Base-by-base conservation (phyloP, 2,113 vertebrate species). In the Dissostichus mawsoni region DNA sequence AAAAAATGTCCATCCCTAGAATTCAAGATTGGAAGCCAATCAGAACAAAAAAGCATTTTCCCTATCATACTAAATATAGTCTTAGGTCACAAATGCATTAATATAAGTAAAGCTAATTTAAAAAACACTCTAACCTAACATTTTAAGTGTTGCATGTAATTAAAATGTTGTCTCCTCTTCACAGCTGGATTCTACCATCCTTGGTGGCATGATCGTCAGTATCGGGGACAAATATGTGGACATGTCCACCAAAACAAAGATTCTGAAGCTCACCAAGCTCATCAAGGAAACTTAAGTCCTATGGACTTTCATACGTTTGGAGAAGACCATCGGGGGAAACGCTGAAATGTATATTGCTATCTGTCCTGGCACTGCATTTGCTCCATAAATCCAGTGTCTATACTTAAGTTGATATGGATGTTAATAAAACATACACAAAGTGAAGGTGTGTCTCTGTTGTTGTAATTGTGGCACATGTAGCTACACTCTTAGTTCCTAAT, bases 121-220 rank as follows among this genome's bases (percentile, higher is more conserved):
- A 23, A 47, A 69, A 69, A 18, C 9, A 0, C 13, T 29, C 29
- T 58, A 10, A 58, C 47, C 8, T 7, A 41, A 41, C 36, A 45
- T 70, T 51, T 76, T 65, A 8, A 18, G 6, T 63, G 6, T 59
- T 0, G 1, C 44, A 1, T 76, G 7, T 80, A 5, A 64, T 53
- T 79, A 65, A 3, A 61, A 61, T 51, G n/a, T 36, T 52, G 4
- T 80, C 20, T 80, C 14, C 55, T 61, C 65, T 79, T 85, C n/a
- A 10, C 89, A 99, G 98, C 94, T 89, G 8, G 98, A 99, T 68
- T 86, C 97, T 0, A 89, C 96, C 0, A 96, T 99, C 88, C 95
- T 99, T 69, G 97, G 97, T 16, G 98, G 98, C 64, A 99, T 99
- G 98, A 96, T 99, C 47, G 97, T 99, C 94, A 97, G 97, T 10